Base-by-base conservation (phyloP, 1,140 invertebrate species). In the Vanessa tameamea region DNA sequence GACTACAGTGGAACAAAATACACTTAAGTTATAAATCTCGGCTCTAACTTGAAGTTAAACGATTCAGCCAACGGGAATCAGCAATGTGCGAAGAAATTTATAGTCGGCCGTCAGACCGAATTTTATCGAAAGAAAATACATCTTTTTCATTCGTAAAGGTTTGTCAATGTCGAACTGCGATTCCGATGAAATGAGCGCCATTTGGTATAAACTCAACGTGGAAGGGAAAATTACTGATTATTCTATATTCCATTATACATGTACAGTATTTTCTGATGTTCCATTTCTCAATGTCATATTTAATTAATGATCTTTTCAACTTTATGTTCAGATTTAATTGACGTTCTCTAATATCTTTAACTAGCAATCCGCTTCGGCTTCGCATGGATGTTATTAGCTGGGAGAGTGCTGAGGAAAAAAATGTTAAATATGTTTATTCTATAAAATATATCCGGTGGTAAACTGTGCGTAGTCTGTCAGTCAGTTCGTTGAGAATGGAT, bases 101-200 rank as follows among this genome's bases (percentile, higher is more conserved):
- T 86, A 77, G 85, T 78, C 70, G 16, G 77, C 73, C 80, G 84
- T 87, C 84, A 84, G 77, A 76, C 82, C 82, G 79, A 88, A 87
- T 88, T 86, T 87, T 86, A 87, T 87, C 84, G 84, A 71, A 78
- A 78, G 76, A 81, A 87, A 87, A 88, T 90, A 88, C 82, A 90
- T 90, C 83, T 87, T 89, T 88, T 87, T 87, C 85, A 85, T 88
- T 82, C 80, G 72, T 63, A 80, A 76, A 82, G 81, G 79, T 88
- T 90, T 88, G 87, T 90, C 88, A 90, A 87, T 75, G 88, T 88
- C 88, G 78, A 47, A 26, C 70, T 78, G 78, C 87, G 83, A 85
- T 85, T 83, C 80, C 76, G 77, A 69, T 57, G 83, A 79, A 89
- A 88, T 87, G 87, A 81, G 78, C 57, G 55, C 78, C 79, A 85